Conservation (phyloP, 30 jellyfish, hydroid and myxozoan species). For the Turritopsis rubra region DNA sequence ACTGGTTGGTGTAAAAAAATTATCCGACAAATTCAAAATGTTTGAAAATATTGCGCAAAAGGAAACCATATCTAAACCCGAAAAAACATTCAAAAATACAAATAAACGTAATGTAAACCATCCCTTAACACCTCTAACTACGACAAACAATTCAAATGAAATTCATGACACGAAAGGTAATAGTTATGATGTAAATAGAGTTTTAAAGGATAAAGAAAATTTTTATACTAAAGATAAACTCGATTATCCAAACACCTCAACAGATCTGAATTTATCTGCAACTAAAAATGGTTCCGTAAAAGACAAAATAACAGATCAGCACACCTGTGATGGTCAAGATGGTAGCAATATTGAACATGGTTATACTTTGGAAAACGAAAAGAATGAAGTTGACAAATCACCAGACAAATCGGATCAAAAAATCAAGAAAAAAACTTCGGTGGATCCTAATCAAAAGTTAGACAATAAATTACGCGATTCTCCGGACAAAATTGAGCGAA, state of each 20-base stretch:
- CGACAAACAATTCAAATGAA: not conserved
- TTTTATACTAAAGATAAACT: not conserved
- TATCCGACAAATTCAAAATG: not conserved
- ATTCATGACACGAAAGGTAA: not conserved
- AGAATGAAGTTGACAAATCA: too few species aligned
- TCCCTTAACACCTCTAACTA: not conserved
- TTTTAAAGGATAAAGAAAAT: not conserved
- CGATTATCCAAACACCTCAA: not conserved
- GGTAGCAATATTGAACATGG: too few species aligned
- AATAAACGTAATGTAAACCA: not conserved
- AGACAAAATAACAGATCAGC: not conserved
- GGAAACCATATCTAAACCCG: not conserved
- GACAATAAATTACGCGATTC: too few species aligned
- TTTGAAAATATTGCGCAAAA: not conserved
- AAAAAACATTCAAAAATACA: not conserved
- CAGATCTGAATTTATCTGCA: not conserved
- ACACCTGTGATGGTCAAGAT: too few species aligned
- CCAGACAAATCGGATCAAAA: not conserved
- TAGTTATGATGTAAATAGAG: not conserved
- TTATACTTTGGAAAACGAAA: too few species aligned
- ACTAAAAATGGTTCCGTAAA: not conserved
- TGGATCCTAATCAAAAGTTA: conserved; percentile 3
- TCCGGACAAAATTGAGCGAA: too few species aligned
- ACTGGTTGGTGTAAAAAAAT: not conserved
- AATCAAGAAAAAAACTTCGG: not conserved